Evolutionary conservation across 2,888 invertebrate species (phyloP), one percentile per base, ranked within the genome.

Genomic region (Eupithecia inturbata): DNA sequence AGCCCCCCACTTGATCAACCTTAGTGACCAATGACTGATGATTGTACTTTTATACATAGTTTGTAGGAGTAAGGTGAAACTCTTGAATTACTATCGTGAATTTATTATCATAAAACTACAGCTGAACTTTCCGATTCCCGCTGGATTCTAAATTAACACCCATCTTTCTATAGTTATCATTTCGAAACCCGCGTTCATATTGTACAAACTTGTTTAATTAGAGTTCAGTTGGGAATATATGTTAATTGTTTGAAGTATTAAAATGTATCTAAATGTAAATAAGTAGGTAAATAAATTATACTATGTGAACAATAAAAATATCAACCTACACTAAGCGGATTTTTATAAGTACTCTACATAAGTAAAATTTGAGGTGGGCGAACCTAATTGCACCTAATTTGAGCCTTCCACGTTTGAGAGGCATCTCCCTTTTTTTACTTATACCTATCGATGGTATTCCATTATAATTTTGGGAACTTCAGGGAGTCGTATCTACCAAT

Each of bases 1-100:
- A 67, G 36, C 62, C 88, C 0, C 90, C 90, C 33, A 77, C 77
- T 53, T 80, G 78, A 80, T 76, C 36, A 14, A 57, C n/a, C 22
- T 22, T 26, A 57, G 26, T 57, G 10, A 57, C 26, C 14, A 53
- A 53, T 53, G 57, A 57, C 57, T 57, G 57, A 57, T 26, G 4
- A 57, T 26, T 57, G 12, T 57, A 57, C 57, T 57, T 57, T 57
- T 57, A 57, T 57, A 57, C 26, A 7, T 57, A 22, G 22, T 57
- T 57, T 57, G 57, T 57, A 26, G 22, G 53, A 7, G 3, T 53
- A 22, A 22, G 10, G 22, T 53, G 22, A 53, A 49, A n/a, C n/a
- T n/a, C n/a, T n/a, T n/a, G 49, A 49, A 36, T 36, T 36, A 36
- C 10, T 36, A 36, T 36, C 36, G 12, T 36, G 39, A 39, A 39